Percentiles rank a stretch among this genome's conserved stretches.
These are phyloP conservation scores for Cephus runcator DNA, from an alignment of 2,888 invertebrate genomes.

Conservation along the genomic window DNA sequence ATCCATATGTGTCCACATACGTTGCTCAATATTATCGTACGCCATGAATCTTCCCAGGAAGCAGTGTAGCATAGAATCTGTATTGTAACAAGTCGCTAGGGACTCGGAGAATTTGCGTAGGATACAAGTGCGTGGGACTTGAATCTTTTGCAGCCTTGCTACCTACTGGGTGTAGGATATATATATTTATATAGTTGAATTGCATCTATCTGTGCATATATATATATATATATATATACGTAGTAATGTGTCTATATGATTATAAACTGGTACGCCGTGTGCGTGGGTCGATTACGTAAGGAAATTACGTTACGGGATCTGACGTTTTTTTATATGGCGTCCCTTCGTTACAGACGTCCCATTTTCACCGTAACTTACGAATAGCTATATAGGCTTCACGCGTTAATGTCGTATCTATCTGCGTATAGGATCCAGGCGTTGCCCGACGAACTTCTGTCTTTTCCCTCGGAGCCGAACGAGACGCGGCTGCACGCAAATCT, in stretches of 20 bases:
- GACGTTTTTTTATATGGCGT: neutral
- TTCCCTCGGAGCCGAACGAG: too few relatives aligned
- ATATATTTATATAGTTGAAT: neutral
- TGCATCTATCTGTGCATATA: neutral
- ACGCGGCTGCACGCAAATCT: neutral
- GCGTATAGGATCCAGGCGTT: neutral
- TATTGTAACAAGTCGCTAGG: neutral
- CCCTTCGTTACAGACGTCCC: neutral
- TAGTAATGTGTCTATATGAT: neutral
- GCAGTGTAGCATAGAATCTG: neutral
- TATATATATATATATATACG: too few relatives aligned
- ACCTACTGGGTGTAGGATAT: slow-evolving; percentile 13
- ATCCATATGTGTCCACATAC: neutral
- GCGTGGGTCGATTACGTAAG: slow-evolving; percentile 22
- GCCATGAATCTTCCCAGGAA: neutral
- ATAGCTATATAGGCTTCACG: neutral
- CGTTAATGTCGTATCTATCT: neutral
- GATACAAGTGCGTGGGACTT: slow-evolving; percentile 21
- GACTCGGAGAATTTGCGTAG: slow-evolving; percentile 9
- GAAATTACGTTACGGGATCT: slow-evolving; percentile 18
- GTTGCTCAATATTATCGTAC: neutral
- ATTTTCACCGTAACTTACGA: neutral
- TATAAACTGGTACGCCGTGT: neutral
- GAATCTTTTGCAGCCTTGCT: slow-evolving; percentile 21
- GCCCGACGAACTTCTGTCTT: neutral